Evolutionary conservation across 2,888 invertebrate genomes (phyloP), one percentile per base, ranked within the genome.

Genomic region (Diaprepes abbreviatus): DNA sequence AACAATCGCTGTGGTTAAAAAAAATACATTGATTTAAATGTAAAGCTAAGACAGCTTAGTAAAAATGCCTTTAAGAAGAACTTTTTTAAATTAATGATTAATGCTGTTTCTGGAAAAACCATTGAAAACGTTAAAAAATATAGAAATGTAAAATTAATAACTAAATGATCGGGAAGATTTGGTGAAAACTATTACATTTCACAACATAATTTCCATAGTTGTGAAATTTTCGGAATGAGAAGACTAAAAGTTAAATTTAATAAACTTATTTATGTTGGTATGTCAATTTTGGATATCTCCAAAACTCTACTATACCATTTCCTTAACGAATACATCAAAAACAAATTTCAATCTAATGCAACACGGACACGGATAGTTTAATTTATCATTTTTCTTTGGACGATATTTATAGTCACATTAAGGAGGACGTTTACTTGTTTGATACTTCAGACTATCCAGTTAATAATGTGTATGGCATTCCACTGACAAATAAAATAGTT

Each of bases 401-500:
- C 3, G 64, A 70, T 40, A 55, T 70, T 16, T 74, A 74, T 64
- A 45, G 67, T 10, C n/a, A 38, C 16, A 75, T 73, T 9, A 66
- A 65, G 66, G 5, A 52, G 10, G 67, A 72, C 24, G 24, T 72
- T 17, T 35, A 38, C n/a, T 45, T 66, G 33, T 74, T 73, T 54
- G 73, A 74, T 33, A 75, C 73, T 16, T 79, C 79, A 5, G 78
- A 79, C 58, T 80, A 79, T 74, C 38, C 63, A 5, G 2, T 6
- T 6, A 40, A 80, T 71, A 79, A 80, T 74, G 35, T 71, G 6
- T 79, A 70, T 72, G 63, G 58, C 21, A 79, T 76, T 59, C 78
- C 79, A 3, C 21, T 35, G 48, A 38, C 76, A 76, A 79, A 79
- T 63, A 80, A 79, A 69, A 81, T 79, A 72, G 72, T 78, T 4